Evolutionary conservation across 2,113 vertebrate species (phyloP).

Genomic region (Lycaon pictus): DNA sequence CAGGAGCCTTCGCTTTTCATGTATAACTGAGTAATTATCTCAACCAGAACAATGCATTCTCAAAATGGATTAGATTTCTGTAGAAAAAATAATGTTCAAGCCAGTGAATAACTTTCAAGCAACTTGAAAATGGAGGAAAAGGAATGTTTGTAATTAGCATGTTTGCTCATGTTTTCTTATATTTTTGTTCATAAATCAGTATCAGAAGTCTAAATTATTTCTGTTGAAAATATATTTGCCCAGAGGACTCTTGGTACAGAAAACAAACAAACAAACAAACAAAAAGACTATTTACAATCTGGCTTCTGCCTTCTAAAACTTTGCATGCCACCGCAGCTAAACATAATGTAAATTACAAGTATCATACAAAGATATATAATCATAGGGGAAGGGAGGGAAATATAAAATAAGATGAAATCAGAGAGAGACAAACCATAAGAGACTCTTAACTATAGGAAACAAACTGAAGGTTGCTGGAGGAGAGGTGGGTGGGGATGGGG

Average conservation of each 20-base stretch:
- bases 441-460: background rate
- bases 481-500: background rate
- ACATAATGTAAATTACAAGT: background rate
- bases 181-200: background rate
- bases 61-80: constrained; percentile 19
- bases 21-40: constrained; percentile 62
- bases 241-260: background rate
- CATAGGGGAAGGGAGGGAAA: background rate
- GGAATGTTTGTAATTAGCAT: constrained; percentile 38
- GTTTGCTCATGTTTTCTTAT: background rate
- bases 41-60: background rate
- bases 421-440: background rate
- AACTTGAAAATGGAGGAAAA: background rate
- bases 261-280: background rate
- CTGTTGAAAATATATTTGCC: background rate
- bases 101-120: constrained; percentile 36
- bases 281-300: background rate
- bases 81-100: constrained; percentile 32
- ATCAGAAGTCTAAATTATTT: constrained; percentile 43
- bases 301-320: background rate
- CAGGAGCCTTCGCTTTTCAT: constrained; percentile 2
- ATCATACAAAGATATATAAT: background rate
- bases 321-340: background rate
- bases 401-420: background rate
- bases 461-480: background rate